phyloP scores from a whole-genome alignment of 1,140 invertebrate genomes.

The Magallana ariakensis region DNA sequence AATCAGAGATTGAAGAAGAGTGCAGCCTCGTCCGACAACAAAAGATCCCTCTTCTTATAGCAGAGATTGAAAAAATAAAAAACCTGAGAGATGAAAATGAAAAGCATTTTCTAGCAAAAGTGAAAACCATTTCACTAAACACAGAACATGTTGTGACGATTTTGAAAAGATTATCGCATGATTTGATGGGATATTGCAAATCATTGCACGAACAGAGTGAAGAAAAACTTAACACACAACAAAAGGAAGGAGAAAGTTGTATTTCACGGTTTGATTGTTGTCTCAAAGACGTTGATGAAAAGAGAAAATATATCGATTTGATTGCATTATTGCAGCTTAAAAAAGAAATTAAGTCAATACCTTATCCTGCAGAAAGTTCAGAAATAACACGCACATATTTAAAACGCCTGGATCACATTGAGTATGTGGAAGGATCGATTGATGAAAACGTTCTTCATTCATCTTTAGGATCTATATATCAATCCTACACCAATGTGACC shows the following conservation, averaged over 20 bases:
- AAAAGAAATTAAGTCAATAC: not conserved
- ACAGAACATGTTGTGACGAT: not conserved
- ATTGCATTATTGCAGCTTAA: not conserved
- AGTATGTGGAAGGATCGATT: not conserved
- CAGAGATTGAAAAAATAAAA: not conserved
- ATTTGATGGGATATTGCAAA: not conserved
- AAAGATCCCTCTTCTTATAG: not conserved
- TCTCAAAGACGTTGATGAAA: not conserved
- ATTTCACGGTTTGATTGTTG: not conserved
- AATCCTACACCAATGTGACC: not conserved
- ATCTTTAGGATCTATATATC: not conserved
- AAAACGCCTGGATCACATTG: not conserved
- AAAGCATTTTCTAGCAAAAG: not conserved
- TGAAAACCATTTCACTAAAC: not conserved
- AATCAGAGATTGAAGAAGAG: not conserved
- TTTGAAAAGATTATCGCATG: not conserved
- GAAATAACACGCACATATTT: no score
- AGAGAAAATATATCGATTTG: not conserved
- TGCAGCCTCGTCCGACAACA: not conserved
- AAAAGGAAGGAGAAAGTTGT: not conserved
- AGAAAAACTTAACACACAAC: not conserved
- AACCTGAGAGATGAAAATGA: not conserved
- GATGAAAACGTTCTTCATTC: not conserved
- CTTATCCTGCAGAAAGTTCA: not conserved
- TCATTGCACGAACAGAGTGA: not conserved